Percentiles rank a stretch among this genome's conserved stretches.
These are phyloP conservation scores for Steinernema scapterisci DNA, from an alignment of 2,888 invertebrate genomes.

Conservation along the genomic window DNA sequence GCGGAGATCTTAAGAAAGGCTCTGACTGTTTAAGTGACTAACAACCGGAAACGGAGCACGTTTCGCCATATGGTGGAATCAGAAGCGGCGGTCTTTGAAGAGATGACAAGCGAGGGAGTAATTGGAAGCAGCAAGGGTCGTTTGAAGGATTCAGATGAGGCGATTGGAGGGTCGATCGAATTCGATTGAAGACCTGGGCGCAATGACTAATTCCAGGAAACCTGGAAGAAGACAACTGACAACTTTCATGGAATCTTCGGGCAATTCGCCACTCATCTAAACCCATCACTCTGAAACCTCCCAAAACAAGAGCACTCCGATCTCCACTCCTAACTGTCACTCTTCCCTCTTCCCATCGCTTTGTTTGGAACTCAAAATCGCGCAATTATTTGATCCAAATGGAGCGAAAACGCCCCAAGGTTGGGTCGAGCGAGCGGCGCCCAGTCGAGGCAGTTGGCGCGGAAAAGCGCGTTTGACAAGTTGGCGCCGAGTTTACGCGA, in stretches of 20 bases:
- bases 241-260: no score
- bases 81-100: slow-evolving; percentile 9
- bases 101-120: background rate
- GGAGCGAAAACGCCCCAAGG: slow-evolving; percentile 16
- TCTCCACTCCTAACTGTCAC: no score
- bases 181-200: background rate
- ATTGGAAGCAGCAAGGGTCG: background rate
- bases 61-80: slow-evolving; percentile 6
- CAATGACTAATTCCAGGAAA: no score
- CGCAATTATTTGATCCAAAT: slow-evolving; percentile 19
- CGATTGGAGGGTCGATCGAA: background rate
- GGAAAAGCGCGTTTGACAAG: background rate
- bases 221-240: no score
- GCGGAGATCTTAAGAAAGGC: no score
- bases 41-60: background rate
- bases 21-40: background rate
- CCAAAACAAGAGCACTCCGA: no score
- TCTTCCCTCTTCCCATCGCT: no score
- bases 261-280: no score
- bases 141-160: background rate
- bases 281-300: no score
- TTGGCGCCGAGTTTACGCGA: background rate
- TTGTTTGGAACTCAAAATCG: background rate
- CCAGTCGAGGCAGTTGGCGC: background rate
- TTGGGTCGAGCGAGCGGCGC: background rate